Evolutionary conservation across 2,888 invertebrate species (phyloP), one percentile per base, ranked within the genome.

Genomic region (Drosophila koepferae): DNA sequence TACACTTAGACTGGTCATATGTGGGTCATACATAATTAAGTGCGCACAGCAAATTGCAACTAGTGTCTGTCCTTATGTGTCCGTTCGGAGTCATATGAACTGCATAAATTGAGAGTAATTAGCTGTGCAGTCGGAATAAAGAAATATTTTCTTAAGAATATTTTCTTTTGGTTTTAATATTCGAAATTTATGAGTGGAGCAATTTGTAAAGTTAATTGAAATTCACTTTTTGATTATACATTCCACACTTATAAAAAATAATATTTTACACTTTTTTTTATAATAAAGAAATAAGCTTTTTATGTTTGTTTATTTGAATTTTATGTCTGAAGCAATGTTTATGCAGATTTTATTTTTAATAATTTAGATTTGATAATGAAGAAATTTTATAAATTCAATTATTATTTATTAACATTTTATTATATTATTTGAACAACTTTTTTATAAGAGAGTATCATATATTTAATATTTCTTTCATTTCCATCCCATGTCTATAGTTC

Each of bases 11-110:
- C 41, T 23, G 44, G 48, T 60, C 74, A 53, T 38, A 75, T 75
- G 51, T 67, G 36, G 79, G 74, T 78, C 74, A 75, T 43, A 44
- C 54, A 51, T 73, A 73, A 73, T 53, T 62, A 38, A 53, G 55
- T 38, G 43, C 44, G 18, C 34, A 34, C 55, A 55, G 36, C 36
- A 46, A 73, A 23, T 44, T 56, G 38, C 34, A 14, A 28, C 23
- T 51, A 54, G 51, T 72, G 41, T 28, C 40, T 55, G 55, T 41
- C 40, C 36, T 6, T 4, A 3, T n/a, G 12, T 41, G 28, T 31
- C 63, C 38, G 18, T 20, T n/a, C 31, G n/a, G n/a, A 49, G 7
- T 18, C 1, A 14, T 34, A 36, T n/a, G 49, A 14, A 28, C 38
- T 31, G 36, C 44, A 59, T 44, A 74, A 78, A 63, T 74, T 63